phyloP scores from a whole-genome alignment of 2,113 vertebrate species.

The Beaufortia kweichowensis region DNA sequence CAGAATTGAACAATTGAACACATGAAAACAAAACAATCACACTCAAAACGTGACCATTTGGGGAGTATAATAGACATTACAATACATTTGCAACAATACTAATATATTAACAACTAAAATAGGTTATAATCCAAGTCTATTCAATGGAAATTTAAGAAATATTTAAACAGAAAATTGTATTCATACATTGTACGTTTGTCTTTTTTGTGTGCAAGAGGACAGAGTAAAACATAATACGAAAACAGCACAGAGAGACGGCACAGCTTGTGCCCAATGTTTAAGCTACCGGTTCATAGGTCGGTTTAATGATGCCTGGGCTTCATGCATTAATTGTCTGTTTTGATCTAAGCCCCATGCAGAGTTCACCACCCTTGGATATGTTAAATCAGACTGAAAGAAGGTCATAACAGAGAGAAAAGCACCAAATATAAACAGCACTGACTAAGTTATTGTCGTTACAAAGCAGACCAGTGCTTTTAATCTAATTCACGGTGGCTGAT shows the following conservation, averaged over 20 bases:
- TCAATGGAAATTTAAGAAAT: background rate
- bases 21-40: background rate
- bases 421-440: slow-evolving; percentile 12
- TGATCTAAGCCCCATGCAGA: slow-evolving; percentile 20
- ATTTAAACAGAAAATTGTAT: background rate
- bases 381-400: slow-evolving; percentile 7
- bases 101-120: background rate
- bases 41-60: background rate
- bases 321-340: slow-evolving; percentile 19
- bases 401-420: slow-evolving; percentile 2
- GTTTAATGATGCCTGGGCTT: background rate
- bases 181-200: background rate
- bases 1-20: background rate
- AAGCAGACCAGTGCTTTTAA: slow-evolving; percentile 3
- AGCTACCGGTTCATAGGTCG: background rate
- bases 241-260: background rate
- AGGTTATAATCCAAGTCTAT: no score
- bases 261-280: background rate
- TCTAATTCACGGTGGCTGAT: background rate
- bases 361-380: slow-evolving; percentile 19
- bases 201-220: background rate
- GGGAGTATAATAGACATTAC: background rate
- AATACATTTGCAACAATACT: background rate
- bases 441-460: background rate
- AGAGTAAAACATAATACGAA: background rate